Percentiles rank a stretch among this genome's conserved stretches.
Evolutionary conservation across 2,888 invertebrate species (phyloP).

Genomic region (Ophioninae sp.): DNA sequence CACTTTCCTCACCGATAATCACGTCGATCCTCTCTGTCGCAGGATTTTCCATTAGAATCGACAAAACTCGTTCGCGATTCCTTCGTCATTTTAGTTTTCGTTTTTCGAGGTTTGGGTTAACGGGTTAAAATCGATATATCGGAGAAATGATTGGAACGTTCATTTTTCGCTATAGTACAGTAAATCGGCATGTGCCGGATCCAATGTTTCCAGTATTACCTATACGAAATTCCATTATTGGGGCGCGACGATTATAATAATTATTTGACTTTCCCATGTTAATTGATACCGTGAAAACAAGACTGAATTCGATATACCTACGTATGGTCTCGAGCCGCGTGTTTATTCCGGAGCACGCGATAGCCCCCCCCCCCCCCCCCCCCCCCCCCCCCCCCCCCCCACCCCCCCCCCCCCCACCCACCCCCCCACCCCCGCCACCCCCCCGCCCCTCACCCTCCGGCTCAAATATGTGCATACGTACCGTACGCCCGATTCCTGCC

Average conservation of each 20-base stretch:
- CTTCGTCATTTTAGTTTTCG: no score
- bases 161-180: no score
- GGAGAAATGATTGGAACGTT: conserved; percentile 12
- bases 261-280: conserved; percentile 80
- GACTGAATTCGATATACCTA: conserved; percentile 62
- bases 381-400: no score
- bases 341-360: conserved; percentile 3
- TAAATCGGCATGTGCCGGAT: neutral
- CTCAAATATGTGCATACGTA: conserved; percentile 63
- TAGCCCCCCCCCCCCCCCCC: conserved; percentile 36
- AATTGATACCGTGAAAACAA: conserved; percentile 76
- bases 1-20: no score
- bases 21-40: no score
- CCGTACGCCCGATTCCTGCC: conserved; percentile 30
- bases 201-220: conserved; percentile 16
- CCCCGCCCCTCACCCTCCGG: conserved; percentile 63
- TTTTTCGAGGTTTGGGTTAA: neutral
- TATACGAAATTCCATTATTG: conserved; percentile 76
- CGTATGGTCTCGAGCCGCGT: conserved; percentile 46
- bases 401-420: no score
- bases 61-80: no score
- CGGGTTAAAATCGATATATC: conserved; percentile 1
- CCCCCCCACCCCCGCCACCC: no score
- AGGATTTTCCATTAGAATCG: no score
- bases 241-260: conserved; percentile 80